Conservation (phyloP, 2,797 vertebrate genomes). For the Acipenser ruthenus region DNA sequence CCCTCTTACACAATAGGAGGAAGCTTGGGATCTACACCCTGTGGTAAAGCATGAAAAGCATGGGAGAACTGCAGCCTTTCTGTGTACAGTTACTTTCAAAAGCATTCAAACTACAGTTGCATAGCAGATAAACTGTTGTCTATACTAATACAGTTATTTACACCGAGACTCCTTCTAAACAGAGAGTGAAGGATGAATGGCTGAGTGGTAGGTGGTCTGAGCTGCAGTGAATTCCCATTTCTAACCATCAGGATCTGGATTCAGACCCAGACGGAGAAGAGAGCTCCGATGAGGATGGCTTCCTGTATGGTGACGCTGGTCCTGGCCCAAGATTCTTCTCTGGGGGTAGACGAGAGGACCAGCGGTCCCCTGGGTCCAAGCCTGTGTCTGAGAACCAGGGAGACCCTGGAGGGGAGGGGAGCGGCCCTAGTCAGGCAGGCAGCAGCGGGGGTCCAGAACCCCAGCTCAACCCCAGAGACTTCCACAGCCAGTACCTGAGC, state of each 20-base stretch:
- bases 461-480: constrained; percentile 5
- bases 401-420: not conserved
- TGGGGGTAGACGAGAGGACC: not conserved
- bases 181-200: too few species aligned
- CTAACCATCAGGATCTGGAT: constrained; percentile 42
- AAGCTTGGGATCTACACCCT: too few species aligned
- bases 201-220: too few species aligned
- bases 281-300: constrained; percentile 26
- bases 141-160: too few species aligned
- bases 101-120: too few species aligned
- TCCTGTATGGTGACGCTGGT: constrained; percentile 17
- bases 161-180: too few species aligned
- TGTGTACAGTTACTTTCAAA: too few species aligned
- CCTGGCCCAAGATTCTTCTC: not conserved
- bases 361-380: not conserved
- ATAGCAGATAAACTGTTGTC: too few species aligned
- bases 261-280: constrained; percentile 32
- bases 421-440: not conserved
- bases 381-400: not conserved
- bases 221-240: not conserved
- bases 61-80: too few species aligned
- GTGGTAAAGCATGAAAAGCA: too few species aligned
- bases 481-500: constrained; percentile 11
- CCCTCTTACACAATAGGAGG: not conserved
- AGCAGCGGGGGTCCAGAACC: not conserved